These are phyloP conservation scores for Caenorhabditis sulstoni DNA, from an alignment of 2,888 invertebrate species.

Conservation along the genomic window DNA sequence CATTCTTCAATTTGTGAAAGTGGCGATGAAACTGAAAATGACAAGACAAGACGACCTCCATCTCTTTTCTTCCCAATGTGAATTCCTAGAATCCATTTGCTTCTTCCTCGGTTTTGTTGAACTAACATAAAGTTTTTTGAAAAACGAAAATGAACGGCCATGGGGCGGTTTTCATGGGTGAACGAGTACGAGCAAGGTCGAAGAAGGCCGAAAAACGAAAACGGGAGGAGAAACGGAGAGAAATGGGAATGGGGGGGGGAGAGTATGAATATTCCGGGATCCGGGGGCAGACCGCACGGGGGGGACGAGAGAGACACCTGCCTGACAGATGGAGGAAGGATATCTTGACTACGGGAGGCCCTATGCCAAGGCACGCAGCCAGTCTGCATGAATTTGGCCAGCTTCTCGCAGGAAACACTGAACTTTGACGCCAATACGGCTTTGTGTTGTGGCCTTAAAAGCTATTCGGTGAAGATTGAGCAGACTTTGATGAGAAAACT, in stretches of 20 bases:
- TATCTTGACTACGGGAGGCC: conserved; percentile 26
- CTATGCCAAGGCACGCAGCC: conserved; percentile 15
- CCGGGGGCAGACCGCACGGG: conserved; percentile 1
- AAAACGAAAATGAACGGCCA: neutral
- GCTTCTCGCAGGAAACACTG: no score
- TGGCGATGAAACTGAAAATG: conserved; percentile 39
- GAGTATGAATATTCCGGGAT: conserved; percentile 39
- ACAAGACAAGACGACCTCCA: conserved; percentile 1
- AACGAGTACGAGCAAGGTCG: conserved; percentile 19
- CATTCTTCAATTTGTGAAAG: conserved; percentile 22
- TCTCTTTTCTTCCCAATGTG: neutral
- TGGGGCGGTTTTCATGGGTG: conserved; percentile 7
- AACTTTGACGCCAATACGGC: no score
- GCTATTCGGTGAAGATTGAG: neutral
- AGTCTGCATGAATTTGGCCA: no score
- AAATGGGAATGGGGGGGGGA: neutral
- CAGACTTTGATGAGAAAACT: no score
- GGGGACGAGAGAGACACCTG: conserved; percentile 28
- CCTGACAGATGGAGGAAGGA: conserved; percentile 48
- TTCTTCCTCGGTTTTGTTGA: neutral
- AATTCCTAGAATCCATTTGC: neutral
- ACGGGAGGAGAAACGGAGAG: no score
- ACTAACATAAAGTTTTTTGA: conserved; percentile 9
- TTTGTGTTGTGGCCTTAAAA: no score
- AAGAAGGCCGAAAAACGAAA: no score